Percentiles rank a stretch among this genome's conserved stretches.
Evolutionary conservation across 2,113 vertebrate genomes (phyloP).

Genomic region (Psettodes erumei): DNA sequence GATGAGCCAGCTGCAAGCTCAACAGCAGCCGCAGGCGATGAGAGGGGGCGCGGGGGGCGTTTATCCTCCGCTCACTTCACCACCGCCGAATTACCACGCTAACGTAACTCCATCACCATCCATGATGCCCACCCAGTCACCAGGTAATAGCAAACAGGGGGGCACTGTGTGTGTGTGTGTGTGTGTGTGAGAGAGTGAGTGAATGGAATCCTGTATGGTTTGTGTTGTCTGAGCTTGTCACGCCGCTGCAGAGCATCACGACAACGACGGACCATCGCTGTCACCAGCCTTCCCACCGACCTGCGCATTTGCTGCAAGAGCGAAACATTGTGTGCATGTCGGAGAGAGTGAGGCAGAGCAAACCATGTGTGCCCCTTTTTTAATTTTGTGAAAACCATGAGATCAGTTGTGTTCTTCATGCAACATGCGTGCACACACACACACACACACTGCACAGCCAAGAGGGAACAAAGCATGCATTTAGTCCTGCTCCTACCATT

Average conservation of each 20-base stretch:
- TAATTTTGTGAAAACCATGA: constrained; percentile 47
- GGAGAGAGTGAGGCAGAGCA: constrained; percentile 5
- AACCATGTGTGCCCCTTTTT: constrained; percentile 63
- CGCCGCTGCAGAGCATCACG: constrained; percentile 17
- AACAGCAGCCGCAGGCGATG: constrained; percentile 82
- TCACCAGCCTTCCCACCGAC: constrained; percentile 38
- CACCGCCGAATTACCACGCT: constrained; percentile 92
- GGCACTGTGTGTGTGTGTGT: not conserved
- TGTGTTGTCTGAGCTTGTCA: constrained; percentile 44
- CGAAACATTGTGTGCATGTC: constrained; percentile 4
- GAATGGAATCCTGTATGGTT: constrained; percentile 20
- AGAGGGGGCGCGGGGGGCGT: constrained; percentile 81
- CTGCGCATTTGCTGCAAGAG: constrained; percentile 18
- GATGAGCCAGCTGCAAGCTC: constrained; percentile 89
- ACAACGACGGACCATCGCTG: constrained; percentile 12
- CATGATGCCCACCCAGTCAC: constrained; percentile 98
- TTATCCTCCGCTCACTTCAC: constrained; percentile 95
- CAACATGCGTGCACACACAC: too few relatives aligned
- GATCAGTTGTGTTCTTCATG: constrained; percentile 49
- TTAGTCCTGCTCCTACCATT: constrained; percentile 61
- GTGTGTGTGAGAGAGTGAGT: not conserved
- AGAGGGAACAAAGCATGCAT: constrained; percentile 60
- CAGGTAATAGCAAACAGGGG: constrained; percentile 85
- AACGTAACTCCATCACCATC: constrained; percentile 94
- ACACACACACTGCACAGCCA: constrained; percentile 25